A percentile compares a stretch with the other conserved stretches of the same genome.
These are phyloP conservation scores for Pseudopleuronectes americanus DNA, from an alignment of 2,797 vertebrate genomes.

Conservation along the genomic window DNA sequence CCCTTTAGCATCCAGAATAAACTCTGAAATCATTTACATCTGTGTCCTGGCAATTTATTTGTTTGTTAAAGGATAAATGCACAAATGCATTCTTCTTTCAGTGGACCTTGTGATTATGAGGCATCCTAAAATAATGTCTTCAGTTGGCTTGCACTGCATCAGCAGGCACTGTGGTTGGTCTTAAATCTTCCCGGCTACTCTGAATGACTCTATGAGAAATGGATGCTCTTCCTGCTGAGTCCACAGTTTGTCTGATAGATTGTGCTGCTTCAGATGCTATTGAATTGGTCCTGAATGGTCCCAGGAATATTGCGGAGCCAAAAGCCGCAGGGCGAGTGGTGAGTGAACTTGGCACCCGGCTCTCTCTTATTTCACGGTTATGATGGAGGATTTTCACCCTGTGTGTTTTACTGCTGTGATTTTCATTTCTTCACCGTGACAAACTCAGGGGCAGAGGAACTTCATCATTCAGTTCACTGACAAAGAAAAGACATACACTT, in stretches of 20 bases:
- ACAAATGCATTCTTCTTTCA: slow-evolving; percentile 43
- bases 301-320: slow-evolving; percentile 47
- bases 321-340: slow-evolving; percentile 44
- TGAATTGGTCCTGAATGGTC: slow-evolving; percentile 64
- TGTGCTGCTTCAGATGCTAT: slow-evolving; percentile 73
- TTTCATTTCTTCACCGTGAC: slow-evolving; percentile 36
- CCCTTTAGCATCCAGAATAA: slow-evolving; percentile 5
- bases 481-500: background rate
- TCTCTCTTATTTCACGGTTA: slow-evolving; percentile 42
- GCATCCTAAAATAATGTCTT: slow-evolving; percentile 70
- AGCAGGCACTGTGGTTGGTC: slow-evolving; percentile 59
- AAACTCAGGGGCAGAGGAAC: slow-evolving; percentile 12
- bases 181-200: slow-evolving; percentile 69
- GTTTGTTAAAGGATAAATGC: slow-evolving; percentile 39
- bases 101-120: slow-evolving; percentile 62
- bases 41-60: slow-evolving; percentile 42
- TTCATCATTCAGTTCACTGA: slow-evolving; percentile 10
- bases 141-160: slow-evolving; percentile 61
- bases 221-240: slow-evolving; percentile 73
- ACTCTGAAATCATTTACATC: slow-evolving; percentile 12
- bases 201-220: slow-evolving; percentile 71
- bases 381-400: slow-evolving; percentile 27
- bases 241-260: slow-evolving; percentile 76
- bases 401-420: slow-evolving; percentile 28
- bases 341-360: slow-evolving; percentile 56